A percentile compares a stretch with the other conserved stretches of the same genome.
phyloP scores from a whole-genome alignment of 1,140 invertebrate species.

The Drosophila repleta region DNA sequence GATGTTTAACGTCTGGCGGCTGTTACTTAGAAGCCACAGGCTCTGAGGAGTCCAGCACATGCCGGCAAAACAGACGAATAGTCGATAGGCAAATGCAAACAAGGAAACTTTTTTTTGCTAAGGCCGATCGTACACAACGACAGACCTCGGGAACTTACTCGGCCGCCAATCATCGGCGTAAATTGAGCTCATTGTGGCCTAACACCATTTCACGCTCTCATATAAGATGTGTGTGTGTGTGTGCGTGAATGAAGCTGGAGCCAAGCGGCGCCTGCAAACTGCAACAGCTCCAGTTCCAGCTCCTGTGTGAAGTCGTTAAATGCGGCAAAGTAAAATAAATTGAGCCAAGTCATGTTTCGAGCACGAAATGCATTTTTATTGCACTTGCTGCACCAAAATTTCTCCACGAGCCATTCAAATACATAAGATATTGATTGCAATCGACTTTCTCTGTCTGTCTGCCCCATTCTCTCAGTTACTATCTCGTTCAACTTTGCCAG shows the following conservation, averaged over 20 bases:
- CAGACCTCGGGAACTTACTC: not conserved
- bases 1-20: constrained; percentile 76
- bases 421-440: constrained; percentile 63
- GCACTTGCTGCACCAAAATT: constrained; percentile 28
- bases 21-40: constrained; percentile 28
- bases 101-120: constrained; percentile 57
- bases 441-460: not conserved
- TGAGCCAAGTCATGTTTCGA: constrained; percentile 78
- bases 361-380: constrained; percentile 82
- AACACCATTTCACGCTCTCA: constrained; percentile 64
- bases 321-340: constrained; percentile 82
- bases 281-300: constrained; percentile 15
- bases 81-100: constrained; percentile 78
- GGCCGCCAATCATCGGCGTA: constrained; percentile 77
- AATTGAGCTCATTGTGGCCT: constrained; percentile 82
- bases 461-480: not conserved
- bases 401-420: constrained; percentile 56
- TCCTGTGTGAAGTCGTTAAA: constrained; percentile 78
- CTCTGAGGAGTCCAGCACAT: not conserved
- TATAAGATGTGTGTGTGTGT: constrained; percentile 34
- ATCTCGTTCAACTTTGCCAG: not conserved
- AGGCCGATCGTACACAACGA: not conserved
- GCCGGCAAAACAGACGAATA: constrained; percentile 9
- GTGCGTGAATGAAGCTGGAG: constrained; percentile 2
- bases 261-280: constrained; percentile 13